Conservation (phyloP, 2,797 vertebrate species). For the Karalla daura region DNA sequence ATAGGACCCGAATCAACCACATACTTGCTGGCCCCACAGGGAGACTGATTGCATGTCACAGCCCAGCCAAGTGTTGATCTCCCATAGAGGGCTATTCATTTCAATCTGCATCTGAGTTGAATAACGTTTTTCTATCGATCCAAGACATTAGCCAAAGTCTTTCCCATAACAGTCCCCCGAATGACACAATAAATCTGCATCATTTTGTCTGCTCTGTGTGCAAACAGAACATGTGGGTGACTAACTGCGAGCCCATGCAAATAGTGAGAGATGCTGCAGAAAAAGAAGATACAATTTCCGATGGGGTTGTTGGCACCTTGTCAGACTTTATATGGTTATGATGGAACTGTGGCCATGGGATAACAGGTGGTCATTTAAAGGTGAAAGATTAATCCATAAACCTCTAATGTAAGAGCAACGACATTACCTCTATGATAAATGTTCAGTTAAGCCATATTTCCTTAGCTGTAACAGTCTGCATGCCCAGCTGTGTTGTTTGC, state of each 20-base stretch:
- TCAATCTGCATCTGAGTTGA: slow-evolving; percentile 48
- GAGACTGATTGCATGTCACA: slow-evolving; percentile 48
- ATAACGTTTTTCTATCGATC: slow-evolving; percentile 66
- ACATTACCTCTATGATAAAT: background rate
- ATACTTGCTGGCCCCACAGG: background rate
- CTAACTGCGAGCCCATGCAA: too few relatives aligned
- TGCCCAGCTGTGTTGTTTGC: background rate
- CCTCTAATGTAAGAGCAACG: background rate
- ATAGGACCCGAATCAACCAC: slow-evolving; percentile 45
- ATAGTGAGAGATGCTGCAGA: background rate
- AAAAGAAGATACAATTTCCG: too few relatives aligned
- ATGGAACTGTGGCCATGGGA: background rate
- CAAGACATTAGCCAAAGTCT: slow-evolving; percentile 43
- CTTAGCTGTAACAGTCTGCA: background rate
- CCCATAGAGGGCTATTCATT: slow-evolving; percentile 55
- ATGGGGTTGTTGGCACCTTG: background rate
- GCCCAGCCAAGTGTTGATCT: slow-evolving; percentile 45
- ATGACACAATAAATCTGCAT: slow-evolving; percentile 33
- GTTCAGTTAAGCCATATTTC: background rate
- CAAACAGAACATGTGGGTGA: background rate
- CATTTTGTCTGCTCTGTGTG: background rate
- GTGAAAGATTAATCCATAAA: background rate
- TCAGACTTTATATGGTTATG: background rate
- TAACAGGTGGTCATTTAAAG: background rate
- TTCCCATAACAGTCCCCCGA: slow-evolving; percentile 42